Percentiles rank a stretch among this genome's conserved stretches.
Conservation (phyloP, 2,113 vertebrate species). For the Pelodiscus sinensis region DNA sequence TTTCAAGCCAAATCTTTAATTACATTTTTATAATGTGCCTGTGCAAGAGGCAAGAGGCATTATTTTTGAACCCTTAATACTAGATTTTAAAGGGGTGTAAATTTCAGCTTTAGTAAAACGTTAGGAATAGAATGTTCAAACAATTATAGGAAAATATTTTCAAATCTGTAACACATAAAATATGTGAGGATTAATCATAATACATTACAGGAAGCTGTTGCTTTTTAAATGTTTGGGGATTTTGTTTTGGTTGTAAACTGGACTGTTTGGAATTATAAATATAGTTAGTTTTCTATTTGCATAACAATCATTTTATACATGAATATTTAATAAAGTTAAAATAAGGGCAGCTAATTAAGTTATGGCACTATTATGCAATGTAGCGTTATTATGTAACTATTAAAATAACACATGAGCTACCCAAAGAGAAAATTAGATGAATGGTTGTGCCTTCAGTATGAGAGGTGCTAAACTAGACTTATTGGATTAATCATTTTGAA, state of each 20-base stretch:
- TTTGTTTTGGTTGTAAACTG: neutral
- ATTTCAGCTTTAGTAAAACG: neutral
- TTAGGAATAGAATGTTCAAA: neutral
- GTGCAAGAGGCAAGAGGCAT: neutral
- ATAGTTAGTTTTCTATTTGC: neutral
- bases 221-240: neutral
- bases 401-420: neutral
- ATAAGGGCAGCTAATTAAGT: neutral
- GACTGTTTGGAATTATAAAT: neutral
- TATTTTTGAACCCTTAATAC: neutral
- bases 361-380: neutral
- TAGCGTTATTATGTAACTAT: neutral
- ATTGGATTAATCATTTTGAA: neutral
- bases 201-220: neutral
- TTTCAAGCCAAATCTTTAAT: neutral
- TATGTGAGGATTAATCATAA: neutral
- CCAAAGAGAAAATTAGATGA: neutral
- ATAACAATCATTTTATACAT: constrained; percentile 2
- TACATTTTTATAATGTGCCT: neutral
- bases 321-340: constrained; percentile 22
- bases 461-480: neutral
- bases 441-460: neutral
- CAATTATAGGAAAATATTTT: neutral
- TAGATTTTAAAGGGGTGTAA: neutral
- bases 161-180: neutral